Conservation (phyloP, 2,888 invertebrate species). For the Dusona sp. region DNA sequence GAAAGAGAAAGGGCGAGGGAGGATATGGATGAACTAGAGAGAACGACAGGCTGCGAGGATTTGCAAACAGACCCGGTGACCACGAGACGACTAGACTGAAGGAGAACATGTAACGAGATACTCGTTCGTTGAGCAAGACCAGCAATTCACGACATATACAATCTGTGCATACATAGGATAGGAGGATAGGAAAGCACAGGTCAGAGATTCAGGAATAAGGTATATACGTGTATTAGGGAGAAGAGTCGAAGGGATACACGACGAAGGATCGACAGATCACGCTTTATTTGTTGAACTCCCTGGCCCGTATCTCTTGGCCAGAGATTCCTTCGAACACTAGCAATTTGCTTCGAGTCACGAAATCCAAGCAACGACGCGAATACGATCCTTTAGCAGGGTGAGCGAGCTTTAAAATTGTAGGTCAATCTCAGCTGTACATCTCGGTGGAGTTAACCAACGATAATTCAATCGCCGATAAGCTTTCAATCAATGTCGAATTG, state of each 20-base stretch:
- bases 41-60: constrained; percentile 64
- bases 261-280: constrained; percentile 47
- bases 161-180: constrained; percentile 23
- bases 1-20: neutral
- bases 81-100: constrained; percentile 59
- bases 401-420: constrained; percentile 40
- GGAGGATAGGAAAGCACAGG: constrained; percentile 34
- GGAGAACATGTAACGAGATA: constrained; percentile 66
- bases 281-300: constrained; percentile 59
- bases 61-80: constrained; percentile 70
- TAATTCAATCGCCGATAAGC: constrained; percentile 6
- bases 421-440: constrained; percentile 17
- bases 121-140: constrained; percentile 55
- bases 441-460: neutral
- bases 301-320: constrained; percentile 17
- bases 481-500: neutral
- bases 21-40: neutral
- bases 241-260: constrained; percentile 30
- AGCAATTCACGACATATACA: constrained; percentile 39
- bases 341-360: constrained; percentile 61
- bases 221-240: neutral
- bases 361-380: constrained; percentile 37
- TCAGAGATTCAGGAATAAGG: constrained; percentile 42
- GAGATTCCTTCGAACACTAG: constrained; percentile 41
- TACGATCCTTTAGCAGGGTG: constrained; percentile 4